Base-by-base conservation (phyloP, 2,888 invertebrate species). In the Chymomyza fuscimana region DNA sequence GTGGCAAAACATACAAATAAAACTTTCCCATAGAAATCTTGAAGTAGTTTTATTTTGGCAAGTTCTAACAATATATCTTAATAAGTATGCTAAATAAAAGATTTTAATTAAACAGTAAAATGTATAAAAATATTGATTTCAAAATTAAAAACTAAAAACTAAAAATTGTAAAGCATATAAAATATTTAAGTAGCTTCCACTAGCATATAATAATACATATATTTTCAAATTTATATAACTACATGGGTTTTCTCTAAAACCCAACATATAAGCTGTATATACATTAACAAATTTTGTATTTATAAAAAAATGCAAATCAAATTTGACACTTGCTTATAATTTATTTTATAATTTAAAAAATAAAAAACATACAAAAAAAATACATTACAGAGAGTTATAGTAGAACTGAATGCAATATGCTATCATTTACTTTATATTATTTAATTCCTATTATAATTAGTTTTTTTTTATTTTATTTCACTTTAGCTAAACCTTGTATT, bases 401-500 rank as follows among this genome's bases (percentile, higher is more conserved):
- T 88, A 88, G 85, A 85, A 88, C 85, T 85, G 85, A 85, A 87
- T 86, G 86, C 86, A 86, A 85, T 85, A 87, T 86, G 86, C 88
- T 25, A 58, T 25, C 58, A 58, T 25, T 84, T 88, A 88, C 84
- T 46, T 72, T 69, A 85, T 73, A 72, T 87, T 76, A 80, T 85
- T 83, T 77, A 81, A 82, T 82, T 84, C 83, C 83, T 87, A 84
- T 84, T 84, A 87, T 73, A 65, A 77, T 80, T 87, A 86, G 79
- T 80, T 76, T 77, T 64, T 25, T 69, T 62, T 62, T 29, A 22
- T 68, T 68, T 65, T 52, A 61, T 19, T 69, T 61, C 59, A 32
- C 68, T 40, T 25, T 52, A 25, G 52, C 32, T 29, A 63, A 64
- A 64, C 58, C 40, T 73, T 83, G 87, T 87, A 83, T 83, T 80